phyloP scores from a whole-genome alignment of 1,140 invertebrate genomes.

The Chrysomallon squamiferum region DNA sequence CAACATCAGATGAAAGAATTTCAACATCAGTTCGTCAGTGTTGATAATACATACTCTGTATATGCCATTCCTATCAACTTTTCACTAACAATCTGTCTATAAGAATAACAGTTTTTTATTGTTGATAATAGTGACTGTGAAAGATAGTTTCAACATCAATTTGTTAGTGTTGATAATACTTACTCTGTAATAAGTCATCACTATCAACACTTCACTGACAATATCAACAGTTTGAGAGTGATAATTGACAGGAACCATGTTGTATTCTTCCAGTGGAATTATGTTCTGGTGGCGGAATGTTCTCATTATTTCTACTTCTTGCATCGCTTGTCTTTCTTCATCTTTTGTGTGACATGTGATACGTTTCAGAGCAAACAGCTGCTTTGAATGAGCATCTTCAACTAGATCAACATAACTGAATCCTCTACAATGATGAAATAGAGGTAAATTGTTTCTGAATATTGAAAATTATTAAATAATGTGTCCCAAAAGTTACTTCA shows the following conservation, averaged over 20 bases:
- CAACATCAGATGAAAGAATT: no score
- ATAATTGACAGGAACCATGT: slow-evolving; percentile 59
- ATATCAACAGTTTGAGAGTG: slow-evolving; percentile 41
- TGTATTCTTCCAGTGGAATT: slow-evolving; percentile 78
- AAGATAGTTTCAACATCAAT: no score
- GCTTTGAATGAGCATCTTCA: slow-evolving; percentile 75
- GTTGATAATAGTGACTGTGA: no score
- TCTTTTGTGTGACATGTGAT: slow-evolving; percentile 81
- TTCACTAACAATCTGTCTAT: no score
- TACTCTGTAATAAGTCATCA: slow-evolving; percentile 81
- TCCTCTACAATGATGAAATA: slow-evolving; percentile 73
- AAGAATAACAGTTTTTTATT: no score
- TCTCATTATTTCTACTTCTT: slow-evolving; percentile 79
- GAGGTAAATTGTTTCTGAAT: no score
- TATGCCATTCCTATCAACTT: no score
- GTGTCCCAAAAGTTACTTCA: no score
- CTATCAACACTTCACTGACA: slow-evolving; percentile 76
- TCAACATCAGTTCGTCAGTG: no score
- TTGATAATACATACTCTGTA: no score
- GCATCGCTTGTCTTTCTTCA: slow-evolving; percentile 76
- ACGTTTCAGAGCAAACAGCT: slow-evolving; percentile 81
- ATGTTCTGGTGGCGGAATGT: slow-evolving; percentile 78
- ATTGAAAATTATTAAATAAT: no score
- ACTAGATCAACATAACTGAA: slow-evolving; percentile 84
- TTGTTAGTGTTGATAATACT: no score